A percentile compares a stretch with the other conserved stretches of the same genome.
Evolutionary conservation across 2,113 vertebrate species (phyloP).

Genomic region (Cichladusa arquata): DNA sequence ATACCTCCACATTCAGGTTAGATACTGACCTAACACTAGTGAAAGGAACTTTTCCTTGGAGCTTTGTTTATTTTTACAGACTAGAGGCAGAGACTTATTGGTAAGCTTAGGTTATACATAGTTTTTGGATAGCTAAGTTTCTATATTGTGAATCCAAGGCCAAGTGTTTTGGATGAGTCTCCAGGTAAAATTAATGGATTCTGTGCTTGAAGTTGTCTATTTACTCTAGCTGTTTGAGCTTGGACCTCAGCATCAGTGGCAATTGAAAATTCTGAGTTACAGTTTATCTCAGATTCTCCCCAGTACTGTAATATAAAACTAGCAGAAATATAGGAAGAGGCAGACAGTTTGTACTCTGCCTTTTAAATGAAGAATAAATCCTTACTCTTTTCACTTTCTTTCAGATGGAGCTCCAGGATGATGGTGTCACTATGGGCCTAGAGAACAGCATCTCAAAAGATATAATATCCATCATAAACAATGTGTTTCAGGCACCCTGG

Average conservation of each 20-base stretch:
- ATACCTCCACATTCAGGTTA: background rate
- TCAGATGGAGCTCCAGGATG: constrained; percentile 98
- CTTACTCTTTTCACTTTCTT: constrained; percentile 24
- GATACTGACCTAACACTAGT: background rate
- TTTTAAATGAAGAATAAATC: constrained; percentile 32
- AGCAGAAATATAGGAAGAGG: background rate
- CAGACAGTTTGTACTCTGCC: background rate
- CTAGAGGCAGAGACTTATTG: background rate
- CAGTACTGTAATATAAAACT: background rate
- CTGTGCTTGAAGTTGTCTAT: background rate
- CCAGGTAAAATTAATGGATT: background rate
- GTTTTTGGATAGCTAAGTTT: background rate
- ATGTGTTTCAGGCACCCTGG: constrained; percentile 98
- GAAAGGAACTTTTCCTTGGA: background rate
- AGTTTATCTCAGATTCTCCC: background rate
- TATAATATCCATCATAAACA: constrained; percentile 96
- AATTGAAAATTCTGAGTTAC: background rate
- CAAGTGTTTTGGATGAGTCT: background rate
- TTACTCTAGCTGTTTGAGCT: background rate
- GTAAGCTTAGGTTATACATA: background rate
- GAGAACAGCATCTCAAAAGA: constrained; percentile 94
- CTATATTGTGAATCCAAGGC: background rate
- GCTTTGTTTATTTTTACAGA: background rate
- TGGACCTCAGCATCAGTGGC: background rate
- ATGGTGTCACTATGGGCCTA: constrained; percentile 92